phyloP scores from a whole-genome alignment of 2,113 vertebrate genomes.

The Silurus meridionalis region DNA sequence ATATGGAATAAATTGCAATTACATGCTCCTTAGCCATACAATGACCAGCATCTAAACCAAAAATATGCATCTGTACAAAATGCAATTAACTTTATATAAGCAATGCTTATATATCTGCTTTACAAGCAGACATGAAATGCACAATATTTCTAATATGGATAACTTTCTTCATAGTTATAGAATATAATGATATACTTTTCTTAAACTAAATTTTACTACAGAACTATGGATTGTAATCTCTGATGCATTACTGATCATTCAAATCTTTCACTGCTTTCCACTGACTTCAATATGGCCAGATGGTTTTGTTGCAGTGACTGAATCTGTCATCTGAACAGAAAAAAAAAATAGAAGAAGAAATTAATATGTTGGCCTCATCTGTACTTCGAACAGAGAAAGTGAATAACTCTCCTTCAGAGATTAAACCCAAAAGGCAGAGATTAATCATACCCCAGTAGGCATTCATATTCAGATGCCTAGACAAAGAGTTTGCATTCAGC shows the following conservation, averaged over 20 bases:
- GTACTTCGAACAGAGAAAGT: conserved; percentile 18
- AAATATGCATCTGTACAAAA: conserved; percentile 19
- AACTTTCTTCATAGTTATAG: background rate
- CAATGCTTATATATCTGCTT: conserved; percentile 28
- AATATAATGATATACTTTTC: background rate
- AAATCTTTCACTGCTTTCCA: conserved; percentile 6
- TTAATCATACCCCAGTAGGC: conserved; percentile 5
- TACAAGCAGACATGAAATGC: conserved; percentile 10
- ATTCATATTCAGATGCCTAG: conserved; percentile 20
- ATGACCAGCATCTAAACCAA: conserved; percentile 36
- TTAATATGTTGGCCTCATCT: conserved; percentile 36
- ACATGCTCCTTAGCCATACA: conserved; percentile 41
- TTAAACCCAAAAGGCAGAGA: conserved; percentile 10
- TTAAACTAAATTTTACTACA: background rate
- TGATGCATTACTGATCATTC: background rate
- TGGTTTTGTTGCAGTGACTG: conserved; percentile 35
- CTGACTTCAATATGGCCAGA: conserved; percentile 17
- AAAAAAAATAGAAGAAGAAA: background rate
- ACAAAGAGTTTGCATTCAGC: background rate
- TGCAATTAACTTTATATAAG: conserved; percentile 42
- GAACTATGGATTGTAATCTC: background rate
- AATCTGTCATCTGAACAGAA: conserved; percentile 17
- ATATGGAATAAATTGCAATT: conserved; percentile 46
- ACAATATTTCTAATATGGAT: conserved; percentile 31
- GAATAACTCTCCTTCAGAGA: conserved; percentile 24